phyloP scores from a whole-genome alignment of 2,113 vertebrate genomes.

The Origma solitaria region DNA sequence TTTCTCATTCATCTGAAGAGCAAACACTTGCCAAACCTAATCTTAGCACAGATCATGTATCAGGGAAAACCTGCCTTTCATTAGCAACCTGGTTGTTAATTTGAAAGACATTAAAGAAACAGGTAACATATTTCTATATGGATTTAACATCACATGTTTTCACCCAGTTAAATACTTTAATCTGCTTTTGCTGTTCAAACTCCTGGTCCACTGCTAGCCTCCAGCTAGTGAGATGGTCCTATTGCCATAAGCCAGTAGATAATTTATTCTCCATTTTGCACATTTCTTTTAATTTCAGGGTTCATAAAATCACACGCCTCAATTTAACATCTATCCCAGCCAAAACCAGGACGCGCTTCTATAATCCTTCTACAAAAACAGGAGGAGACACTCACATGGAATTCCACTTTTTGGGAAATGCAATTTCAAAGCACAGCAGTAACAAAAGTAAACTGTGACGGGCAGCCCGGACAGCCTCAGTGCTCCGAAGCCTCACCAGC shows the following conservation, averaged over 20 bases:
- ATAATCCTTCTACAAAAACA: neutral
- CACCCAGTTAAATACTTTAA: neutral
- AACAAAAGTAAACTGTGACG: neutral
- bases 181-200: neutral
- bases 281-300: neutral
- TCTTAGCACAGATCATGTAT: fast-evolving
- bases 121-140: neutral
- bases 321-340: neutral
- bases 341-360: neutral
- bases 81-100: neutral
- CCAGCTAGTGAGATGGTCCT: neutral
- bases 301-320: neutral
- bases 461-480: neutral
- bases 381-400: fast-evolving
- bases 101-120: neutral
- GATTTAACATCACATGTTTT: neutral
- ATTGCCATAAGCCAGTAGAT: neutral
- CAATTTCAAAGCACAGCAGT: neutral
- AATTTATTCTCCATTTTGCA: neutral
- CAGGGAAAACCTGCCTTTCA: neutral
- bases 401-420: neutral
- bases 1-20: neutral
- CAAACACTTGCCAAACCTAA: fast-evolving
- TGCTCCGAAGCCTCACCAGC: neutral
- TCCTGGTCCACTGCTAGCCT: neutral